Evolutionary conservation across 2,797 vertebrate species (phyloP).

Genomic region (Melanotaenia trifasciata): DNA sequence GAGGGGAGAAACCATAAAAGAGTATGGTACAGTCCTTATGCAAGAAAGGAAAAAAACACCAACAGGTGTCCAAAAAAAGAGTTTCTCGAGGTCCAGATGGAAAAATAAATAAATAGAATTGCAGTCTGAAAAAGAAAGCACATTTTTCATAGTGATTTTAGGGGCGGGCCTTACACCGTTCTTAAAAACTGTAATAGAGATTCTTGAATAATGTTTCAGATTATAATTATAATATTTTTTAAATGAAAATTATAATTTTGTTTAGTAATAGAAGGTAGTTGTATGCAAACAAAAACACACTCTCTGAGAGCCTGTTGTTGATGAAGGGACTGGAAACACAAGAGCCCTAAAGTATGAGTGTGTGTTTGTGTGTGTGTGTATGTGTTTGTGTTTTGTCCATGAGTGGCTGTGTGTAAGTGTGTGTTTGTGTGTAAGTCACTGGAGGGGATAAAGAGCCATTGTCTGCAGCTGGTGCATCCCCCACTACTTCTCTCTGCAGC

Average conservation of each 20-base stretch:
- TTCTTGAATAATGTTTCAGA: constrained; percentile 8
- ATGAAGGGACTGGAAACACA: constrained; percentile 69
- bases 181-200: constrained; percentile 1
- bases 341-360: constrained; percentile 68
- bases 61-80: neutral
- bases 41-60: neutral
- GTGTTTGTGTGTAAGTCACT: constrained; percentile 57
- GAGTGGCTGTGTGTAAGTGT: constrained; percentile 39
- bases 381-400: constrained; percentile 58
- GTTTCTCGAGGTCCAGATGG: neutral
- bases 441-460: constrained; percentile 87
- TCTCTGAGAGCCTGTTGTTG: constrained; percentile 71
- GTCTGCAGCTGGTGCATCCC: constrained; percentile 85
- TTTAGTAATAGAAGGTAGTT: constrained; percentile 49
- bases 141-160: neutral
- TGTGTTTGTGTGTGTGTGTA: constrained; percentile 46
- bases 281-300: constrained; percentile 22
- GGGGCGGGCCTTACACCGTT: neutral
- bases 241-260: constrained; percentile 40
- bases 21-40: neutral
- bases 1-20: neutral
- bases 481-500: constrained; percentile 85
- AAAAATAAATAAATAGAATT: neutral
- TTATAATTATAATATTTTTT: neutral
- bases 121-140: neutral